Evolutionary conservation across 1,140 invertebrate species (phyloP).

Genomic region (Zaprionus capensis): DNA sequence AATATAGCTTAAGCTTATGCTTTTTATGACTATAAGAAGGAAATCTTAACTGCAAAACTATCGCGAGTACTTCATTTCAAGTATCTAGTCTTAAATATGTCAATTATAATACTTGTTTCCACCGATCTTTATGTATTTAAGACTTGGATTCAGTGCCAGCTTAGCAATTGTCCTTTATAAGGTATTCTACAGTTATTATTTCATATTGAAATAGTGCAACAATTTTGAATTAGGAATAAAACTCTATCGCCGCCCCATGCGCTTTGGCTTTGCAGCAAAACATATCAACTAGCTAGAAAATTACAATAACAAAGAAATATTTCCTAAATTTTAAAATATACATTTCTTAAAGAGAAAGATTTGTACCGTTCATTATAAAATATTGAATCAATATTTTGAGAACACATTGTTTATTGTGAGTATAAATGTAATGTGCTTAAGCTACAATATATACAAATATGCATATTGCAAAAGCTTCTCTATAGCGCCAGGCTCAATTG

Average conservation of each 20-base stretch:
- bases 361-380: background rate
- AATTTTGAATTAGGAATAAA: background rate
- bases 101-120: background rate
- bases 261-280: conserved; percentile 28
- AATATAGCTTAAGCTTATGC: conserved; percentile 5
- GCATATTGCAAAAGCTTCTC: conserved; percentile 50
- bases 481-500: conserved; percentile 70
- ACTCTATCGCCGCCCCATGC: conserved; percentile 10
- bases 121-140: background rate
- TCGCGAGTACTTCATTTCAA: background rate
- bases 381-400: background rate
- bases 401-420: background rate
- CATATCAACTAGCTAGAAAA: conserved; percentile 26
- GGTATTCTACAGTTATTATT: background rate
- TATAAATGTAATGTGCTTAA: background rate
- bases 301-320: background rate
- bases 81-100: background rate
- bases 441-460: conserved; percentile 20
- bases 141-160: background rate
- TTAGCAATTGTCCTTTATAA: background rate
- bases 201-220: conserved; percentile 8
- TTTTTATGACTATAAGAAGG: conserved; percentile 4
- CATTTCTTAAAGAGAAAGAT: background rate
- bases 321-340: background rate
- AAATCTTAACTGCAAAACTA: background rate